A percentile compares a stretch with the other conserved stretches of the same genome.
phyloP scores from a whole-genome alignment of 2,888 invertebrate genomes.

The Hololepta plana region DNA sequence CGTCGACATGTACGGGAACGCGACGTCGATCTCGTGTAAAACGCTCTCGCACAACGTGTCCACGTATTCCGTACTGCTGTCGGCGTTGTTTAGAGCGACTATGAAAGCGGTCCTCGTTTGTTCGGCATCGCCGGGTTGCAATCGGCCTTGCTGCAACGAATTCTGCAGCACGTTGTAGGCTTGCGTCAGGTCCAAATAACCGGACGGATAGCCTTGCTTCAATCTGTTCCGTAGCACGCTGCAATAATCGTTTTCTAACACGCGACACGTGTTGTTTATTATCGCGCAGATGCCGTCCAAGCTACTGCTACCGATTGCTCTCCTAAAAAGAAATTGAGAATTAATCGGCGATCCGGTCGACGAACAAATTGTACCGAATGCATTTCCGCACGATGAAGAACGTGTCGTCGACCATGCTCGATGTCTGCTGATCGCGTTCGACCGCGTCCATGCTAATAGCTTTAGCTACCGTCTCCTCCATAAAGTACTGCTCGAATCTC shows the following conservation, averaged over 20 bases:
- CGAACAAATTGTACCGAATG: constrained; percentile 42
- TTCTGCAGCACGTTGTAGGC: constrained; percentile 71
- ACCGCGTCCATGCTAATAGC: constrained; percentile 66
- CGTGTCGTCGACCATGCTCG: constrained; percentile 92
- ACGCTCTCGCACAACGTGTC: constrained; percentile 68
- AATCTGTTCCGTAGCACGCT: constrained; percentile 54
- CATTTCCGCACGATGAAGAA: constrained; percentile 95
- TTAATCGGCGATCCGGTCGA: constrained; percentile 1
- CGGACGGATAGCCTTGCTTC: constrained; percentile 61
- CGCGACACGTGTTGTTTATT: constrained; percentile 78
- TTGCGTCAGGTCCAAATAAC: constrained; percentile 59
- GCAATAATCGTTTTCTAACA: constrained; percentile 72
- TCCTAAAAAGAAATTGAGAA: constrained; percentile 30
- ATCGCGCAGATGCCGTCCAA: constrained; percentile 93
- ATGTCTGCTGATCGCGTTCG: constrained; percentile 53
- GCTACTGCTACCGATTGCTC: constrained; percentile 79
- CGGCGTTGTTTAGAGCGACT: constrained; percentile 78
- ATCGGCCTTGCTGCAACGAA: constrained; percentile 60
- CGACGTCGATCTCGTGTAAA: constrained; percentile 45
- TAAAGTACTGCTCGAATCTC: constrained; percentile 81
- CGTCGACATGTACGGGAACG: constrained; percentile 38
- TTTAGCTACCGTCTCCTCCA: constrained; percentile 87
- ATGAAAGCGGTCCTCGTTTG: constrained; percentile 59
- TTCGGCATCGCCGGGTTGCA: constrained; percentile 64
- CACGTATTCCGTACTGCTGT: constrained; percentile 79